Evolutionary conservation across 1,140 invertebrate genomes (phyloP).

Genomic region (Temnothorax longispinosus): DNA sequence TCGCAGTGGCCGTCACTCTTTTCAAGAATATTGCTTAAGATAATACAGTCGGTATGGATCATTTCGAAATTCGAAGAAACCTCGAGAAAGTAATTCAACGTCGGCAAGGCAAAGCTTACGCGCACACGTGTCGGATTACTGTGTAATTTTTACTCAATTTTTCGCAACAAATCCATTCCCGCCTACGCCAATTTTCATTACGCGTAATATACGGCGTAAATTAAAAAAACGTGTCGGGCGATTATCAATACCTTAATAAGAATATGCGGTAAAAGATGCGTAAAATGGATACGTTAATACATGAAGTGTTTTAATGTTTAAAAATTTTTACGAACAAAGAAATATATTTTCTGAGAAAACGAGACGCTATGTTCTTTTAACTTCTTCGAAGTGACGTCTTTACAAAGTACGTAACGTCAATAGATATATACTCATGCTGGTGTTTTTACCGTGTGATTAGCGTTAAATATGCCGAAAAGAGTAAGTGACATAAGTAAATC

Average conservation of each 20-base stretch:
- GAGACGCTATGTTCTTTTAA: neutral
- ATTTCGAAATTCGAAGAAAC: constrained; percentile 49
- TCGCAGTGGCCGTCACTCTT: neutral
- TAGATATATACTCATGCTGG: neutral
- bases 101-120: neutral
- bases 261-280: neutral
- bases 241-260: neutral
- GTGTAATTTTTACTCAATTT: constrained; percentile 11
- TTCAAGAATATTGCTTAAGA: constrained; percentile 38
- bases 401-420: neutral
- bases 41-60: neutral
- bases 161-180: neutral
- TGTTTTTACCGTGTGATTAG: neutral
- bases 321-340: neutral
- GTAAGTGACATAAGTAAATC: neutral
- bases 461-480: neutral
- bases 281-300: neutral
- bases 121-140: neutral
- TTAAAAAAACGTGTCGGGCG: neutral
- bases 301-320: neutral
- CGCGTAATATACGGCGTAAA: neutral
- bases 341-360: neutral
- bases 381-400: neutral
- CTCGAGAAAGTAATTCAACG: constrained; percentile 32
- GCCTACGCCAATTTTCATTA: neutral